Percentiles rank a stretch among this genome's conserved stretches.
phyloP scores from a whole-genome alignment of 1,140 invertebrate species.

The Dreissena rostriformis region DNA sequence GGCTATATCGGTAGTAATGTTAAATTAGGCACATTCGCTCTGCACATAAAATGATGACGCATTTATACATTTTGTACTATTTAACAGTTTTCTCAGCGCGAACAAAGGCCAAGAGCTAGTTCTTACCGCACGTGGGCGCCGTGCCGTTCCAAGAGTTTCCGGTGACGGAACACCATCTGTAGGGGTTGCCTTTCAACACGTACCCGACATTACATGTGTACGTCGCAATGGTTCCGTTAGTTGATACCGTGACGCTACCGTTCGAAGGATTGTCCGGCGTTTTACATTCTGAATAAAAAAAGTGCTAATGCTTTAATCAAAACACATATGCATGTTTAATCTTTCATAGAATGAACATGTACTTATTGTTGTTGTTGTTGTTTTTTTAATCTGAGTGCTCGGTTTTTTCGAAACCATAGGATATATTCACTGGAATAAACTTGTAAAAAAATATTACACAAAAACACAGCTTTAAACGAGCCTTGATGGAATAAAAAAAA shows the following conservation, averaged over 20 bases:
- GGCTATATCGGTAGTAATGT: too few relatives aligned
- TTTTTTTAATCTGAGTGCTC: too few relatives aligned
- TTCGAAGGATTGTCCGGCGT: slow-evolving; percentile 8
- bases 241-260: slow-evolving; percentile 27
- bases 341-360: too few relatives aligned
- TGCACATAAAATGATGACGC: too few relatives aligned
- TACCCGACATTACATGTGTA: slow-evolving; percentile 41
- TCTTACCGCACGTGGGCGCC: slow-evolving; percentile 39
- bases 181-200: slow-evolving; percentile 23
- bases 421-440: not conserved
- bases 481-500: not conserved
- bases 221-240: slow-evolving; percentile 23
- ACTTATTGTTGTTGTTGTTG: too few relatives aligned
- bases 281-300: slow-evolving; percentile 30
- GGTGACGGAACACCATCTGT: slow-evolving; percentile 21
- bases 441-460: not conserved
- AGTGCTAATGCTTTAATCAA: too few relatives aligned
- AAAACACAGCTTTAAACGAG: not conserved
- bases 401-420: too few relatives aligned
- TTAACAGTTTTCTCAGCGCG: too few relatives aligned
- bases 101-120: not conserved
- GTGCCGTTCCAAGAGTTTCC: slow-evolving; percentile 44
- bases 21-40: too few relatives aligned
- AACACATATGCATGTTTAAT: too few relatives aligned
- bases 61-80: too few relatives aligned